Evolutionary conservation across 2,888 invertebrate genomes (phyloP).

Genomic region (Rugalucina vietnamica): DNA sequence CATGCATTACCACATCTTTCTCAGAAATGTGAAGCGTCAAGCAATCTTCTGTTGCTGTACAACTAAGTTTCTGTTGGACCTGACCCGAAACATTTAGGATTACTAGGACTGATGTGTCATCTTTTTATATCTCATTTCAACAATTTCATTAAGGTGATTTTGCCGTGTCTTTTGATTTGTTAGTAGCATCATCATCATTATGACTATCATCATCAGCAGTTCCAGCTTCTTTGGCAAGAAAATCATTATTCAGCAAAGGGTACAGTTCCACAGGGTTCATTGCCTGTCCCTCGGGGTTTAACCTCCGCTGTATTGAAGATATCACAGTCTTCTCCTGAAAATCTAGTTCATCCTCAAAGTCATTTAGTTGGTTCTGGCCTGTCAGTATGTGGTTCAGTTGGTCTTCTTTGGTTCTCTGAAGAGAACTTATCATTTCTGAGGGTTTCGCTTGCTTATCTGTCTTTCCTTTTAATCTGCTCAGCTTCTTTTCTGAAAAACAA

Average conservation of each 20-base stretch:
- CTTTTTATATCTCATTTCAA: no score
- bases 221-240: constrained; percentile 48
- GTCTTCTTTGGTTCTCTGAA: constrained; percentile 42
- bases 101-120: no score
- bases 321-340: constrained; percentile 32
- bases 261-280: constrained; percentile 49
- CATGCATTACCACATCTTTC: no score
- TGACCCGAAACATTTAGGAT: no score
- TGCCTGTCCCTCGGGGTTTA: constrained; percentile 59
- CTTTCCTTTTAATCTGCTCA: constrained; percentile 40
- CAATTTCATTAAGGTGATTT: no score
- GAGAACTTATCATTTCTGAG: constrained; percentile 48
- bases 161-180: no score
- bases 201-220: background rate
- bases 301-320: constrained; percentile 45
- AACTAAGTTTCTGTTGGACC: no score
- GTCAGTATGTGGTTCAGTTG: constrained; percentile 35
- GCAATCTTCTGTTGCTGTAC: no score
- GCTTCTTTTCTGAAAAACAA: constrained; percentile 53
- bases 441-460: constrained; percentile 29
- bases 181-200: no score
- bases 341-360: constrained; percentile 17
- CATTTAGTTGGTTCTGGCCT: background rate
- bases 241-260: constrained; percentile 51
- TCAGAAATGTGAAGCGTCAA: no score